phyloP scores from a whole-genome alignment of 2,888 invertebrate genomes.

The Anagyrus pseudococci region DNA sequence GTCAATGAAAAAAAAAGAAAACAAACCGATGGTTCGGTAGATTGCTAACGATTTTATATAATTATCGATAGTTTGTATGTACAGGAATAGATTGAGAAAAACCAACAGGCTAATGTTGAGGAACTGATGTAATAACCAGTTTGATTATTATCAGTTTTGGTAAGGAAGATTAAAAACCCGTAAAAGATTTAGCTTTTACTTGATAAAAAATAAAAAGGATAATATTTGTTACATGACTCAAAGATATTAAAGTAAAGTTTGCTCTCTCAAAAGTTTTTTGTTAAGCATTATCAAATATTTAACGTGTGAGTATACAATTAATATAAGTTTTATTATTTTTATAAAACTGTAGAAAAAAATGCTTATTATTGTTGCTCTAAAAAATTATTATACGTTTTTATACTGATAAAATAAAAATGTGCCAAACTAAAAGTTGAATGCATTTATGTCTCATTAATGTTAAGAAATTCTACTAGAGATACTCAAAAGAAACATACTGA shows the following conservation, averaged over 20 bases:
- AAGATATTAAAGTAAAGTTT: no score
- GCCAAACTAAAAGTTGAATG: conserved; percentile 33
- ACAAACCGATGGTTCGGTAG: no score
- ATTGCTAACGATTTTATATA: no score
- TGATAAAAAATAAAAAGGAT: conserved; percentile 27
- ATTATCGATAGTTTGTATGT: no score
- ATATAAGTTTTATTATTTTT: conserved; percentile 31
- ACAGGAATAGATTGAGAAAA: no score
- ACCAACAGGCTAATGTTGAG: no score
- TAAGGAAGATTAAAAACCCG: not conserved
- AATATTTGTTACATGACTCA: conserved; percentile 25
- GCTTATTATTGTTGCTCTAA: conserved; percentile 27
- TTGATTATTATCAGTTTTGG: no score
- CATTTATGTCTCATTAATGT: conserved; percentile 29
- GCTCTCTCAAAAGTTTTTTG: conserved; percentile 8
- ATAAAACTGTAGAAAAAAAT: conserved; percentile 27
- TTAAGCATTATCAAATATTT: conserved; percentile 15
- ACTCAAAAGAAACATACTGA: not conserved
- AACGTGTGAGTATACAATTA: conserved; percentile 8
- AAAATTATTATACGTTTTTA: conserved; percentile 33
- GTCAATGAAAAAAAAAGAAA: no score
- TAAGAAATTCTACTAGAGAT: not conserved
- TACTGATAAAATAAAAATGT: conserved; percentile 31
- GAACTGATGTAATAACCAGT: no score
- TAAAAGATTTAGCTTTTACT: not conserved